Conservation (phyloP, 2,113 vertebrate genomes). For the Neolamprologus hecqui region DNA sequence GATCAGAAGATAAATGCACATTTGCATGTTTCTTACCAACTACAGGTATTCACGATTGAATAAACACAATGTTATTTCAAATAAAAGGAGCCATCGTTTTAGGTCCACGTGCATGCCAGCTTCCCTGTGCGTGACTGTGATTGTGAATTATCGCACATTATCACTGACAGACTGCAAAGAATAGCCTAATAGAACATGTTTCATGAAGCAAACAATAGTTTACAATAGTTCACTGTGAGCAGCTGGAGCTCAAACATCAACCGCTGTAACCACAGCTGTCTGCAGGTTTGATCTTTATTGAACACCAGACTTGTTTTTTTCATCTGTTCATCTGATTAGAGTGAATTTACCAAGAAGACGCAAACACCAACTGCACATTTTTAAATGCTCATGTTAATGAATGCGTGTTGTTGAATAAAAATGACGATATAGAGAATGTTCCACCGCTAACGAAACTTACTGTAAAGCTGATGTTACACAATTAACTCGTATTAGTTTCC, state of each 20-base stretch:
- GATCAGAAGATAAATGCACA: not conserved
- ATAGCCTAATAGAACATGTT: not conserved
- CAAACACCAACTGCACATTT: not conserved
- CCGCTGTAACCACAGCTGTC: not conserved
- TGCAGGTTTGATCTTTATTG: not conserved
- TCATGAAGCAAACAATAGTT: not conserved
- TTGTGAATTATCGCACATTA: not conserved
- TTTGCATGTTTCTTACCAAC: not conserved
- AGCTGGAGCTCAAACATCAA: not conserved
- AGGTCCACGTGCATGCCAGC: not conserved
- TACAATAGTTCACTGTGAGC: not conserved
- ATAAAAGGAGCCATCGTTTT: not conserved
- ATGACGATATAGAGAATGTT: not conserved
- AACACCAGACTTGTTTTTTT: not conserved
- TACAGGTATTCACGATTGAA: not conserved
- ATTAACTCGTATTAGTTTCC: not conserved
- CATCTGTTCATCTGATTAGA: not conserved
- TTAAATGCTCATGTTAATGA: fast-evolving
- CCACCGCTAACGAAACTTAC: not conserved
- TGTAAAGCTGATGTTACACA: not conserved
- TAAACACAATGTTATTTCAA: not conserved
- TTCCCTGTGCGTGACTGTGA: not conserved
- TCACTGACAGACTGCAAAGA: not conserved
- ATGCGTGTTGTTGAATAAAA: not conserved
- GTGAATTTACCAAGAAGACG: not conserved